Conservation (phyloP, 1,140 invertebrate genomes). For the Calliopsis andreniformis region DNA sequence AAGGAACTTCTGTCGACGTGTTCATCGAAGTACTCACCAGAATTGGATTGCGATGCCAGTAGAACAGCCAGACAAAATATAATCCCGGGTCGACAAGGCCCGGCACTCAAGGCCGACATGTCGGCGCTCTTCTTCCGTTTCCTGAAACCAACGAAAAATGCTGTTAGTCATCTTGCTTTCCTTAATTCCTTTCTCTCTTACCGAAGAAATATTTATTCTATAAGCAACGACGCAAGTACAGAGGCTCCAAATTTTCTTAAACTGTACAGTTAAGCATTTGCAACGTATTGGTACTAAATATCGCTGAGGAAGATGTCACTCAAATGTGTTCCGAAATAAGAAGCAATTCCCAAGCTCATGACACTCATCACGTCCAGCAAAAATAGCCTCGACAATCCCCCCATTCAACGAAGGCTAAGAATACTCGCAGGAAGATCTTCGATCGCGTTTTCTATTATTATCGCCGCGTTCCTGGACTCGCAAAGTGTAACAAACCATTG, state of each 20-base stretch:
- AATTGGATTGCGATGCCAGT: conserved; percentile 69
- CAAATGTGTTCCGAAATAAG: too few species aligned
- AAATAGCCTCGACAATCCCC: too few species aligned
- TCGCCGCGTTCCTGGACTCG: conserved; percentile 5
- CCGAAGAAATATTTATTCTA: neutral
- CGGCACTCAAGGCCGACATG: conserved; percentile 79
- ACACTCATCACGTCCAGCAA: too few species aligned
- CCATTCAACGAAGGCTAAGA: neutral
- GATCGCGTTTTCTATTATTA: conserved; percentile 12
- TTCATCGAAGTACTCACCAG: conserved; percentile 73
- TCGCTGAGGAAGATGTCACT: too few species aligned
- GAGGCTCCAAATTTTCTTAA: too few species aligned
- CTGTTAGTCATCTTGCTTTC: neutral
- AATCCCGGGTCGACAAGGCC: conserved; percentile 78
- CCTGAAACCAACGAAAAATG: conserved; percentile 68
- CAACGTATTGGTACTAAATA: too few species aligned
- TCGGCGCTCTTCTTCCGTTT: conserved; percentile 75
- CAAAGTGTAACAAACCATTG: conserved; percentile 52
- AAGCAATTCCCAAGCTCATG: too few species aligned
- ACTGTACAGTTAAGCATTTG: too few species aligned
- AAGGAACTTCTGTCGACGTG: conserved; percentile 21
- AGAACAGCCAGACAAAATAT: conserved; percentile 74
- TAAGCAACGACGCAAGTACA: too few species aligned
- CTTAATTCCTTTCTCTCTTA: neutral
- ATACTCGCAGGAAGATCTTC: conserved; percentile 1